Percentiles rank a stretch among this genome's conserved stretches.
Evolutionary conservation across 2,888 invertebrate genomes (phyloP).

Genomic region (Ceramica pisi): DNA sequence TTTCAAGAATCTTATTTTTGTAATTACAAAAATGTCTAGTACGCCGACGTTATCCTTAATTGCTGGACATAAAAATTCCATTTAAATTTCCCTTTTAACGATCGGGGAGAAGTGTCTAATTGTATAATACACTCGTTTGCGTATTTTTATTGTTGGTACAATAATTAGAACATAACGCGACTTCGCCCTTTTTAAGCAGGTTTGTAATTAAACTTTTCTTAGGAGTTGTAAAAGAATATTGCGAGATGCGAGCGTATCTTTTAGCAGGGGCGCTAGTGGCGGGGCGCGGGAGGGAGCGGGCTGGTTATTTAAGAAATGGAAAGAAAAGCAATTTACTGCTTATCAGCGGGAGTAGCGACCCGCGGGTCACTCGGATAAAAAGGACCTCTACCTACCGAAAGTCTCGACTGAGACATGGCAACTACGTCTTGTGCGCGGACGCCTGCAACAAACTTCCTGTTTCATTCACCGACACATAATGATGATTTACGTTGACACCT

Average conservation of each 20-base stretch:
- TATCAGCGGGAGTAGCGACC: constrained; percentile 83
- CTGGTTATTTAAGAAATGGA: constrained; percentile 87
- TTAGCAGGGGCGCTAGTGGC: constrained; percentile 66
- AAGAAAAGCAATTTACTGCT: constrained; percentile 90
- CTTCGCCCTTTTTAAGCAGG: constrained; percentile 84
- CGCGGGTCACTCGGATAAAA: constrained; percentile 83
- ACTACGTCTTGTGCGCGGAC: constrained; percentile 68
- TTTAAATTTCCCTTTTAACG: constrained; percentile 91
- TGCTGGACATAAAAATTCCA: constrained; percentile 91
- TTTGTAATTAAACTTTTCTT: constrained; percentile 88
- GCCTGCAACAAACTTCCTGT: constrained; percentile 36
- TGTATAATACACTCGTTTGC: constrained; percentile 91
- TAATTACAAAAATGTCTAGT: constrained; percentile 91
- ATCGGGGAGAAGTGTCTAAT: constrained; percentile 90
- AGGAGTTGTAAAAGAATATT: constrained; percentile 85
- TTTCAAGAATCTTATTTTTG: constrained; percentile 91
- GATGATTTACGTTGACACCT: too few species aligned
- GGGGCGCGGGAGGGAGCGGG: constrained; percentile 66
- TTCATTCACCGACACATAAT: constrained; percentile 12
- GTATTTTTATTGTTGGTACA: constrained; percentile 90
- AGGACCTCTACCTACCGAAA: constrained; percentile 69
- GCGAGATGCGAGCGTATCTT: constrained; percentile 80
- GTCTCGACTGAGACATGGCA: constrained; percentile 71
- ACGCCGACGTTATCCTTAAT: constrained; percentile 91
- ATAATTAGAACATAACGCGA: constrained; percentile 90